phyloP scores from a whole-genome alignment of 2,113 vertebrate genomes.

The Halichoerus grypus region DNA sequence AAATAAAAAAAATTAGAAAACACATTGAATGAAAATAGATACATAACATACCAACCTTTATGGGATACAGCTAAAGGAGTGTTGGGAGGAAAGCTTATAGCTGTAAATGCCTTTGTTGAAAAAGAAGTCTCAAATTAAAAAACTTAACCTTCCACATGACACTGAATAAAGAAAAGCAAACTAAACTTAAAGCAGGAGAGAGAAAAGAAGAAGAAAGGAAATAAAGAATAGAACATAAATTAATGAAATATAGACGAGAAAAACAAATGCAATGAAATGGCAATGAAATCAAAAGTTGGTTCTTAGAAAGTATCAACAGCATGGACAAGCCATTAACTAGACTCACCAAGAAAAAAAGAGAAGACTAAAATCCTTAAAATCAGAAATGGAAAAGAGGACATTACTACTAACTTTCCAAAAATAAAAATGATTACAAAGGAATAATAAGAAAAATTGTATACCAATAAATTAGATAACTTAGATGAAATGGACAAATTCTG shows the following conservation, averaged over 20 bases:
- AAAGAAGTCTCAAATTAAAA: background rate
- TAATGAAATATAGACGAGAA: background rate
- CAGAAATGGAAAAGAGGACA: background rate
- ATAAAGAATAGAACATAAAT: background rate
- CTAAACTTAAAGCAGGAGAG: background rate
- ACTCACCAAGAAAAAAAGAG: background rate
- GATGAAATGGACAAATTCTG: background rate
- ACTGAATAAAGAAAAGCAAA: background rate
- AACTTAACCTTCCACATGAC: background rate
- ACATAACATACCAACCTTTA: background rate
- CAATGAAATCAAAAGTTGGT: background rate
- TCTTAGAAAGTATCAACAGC: background rate
- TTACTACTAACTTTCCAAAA: background rate
- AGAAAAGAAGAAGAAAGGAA: background rate
- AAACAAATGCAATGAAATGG: background rate
- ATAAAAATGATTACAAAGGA: background rate
- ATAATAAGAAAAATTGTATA: background rate
- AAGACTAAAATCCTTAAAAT: background rate
- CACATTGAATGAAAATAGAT: background rate
- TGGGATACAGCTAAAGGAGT: background rate
- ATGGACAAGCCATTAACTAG: background rate
- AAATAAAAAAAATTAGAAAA: background rate
- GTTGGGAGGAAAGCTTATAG: background rate
- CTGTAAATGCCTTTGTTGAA: background rate
- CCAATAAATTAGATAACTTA: slow-evolving; percentile 32